Conservation (phyloP, 92 coral and sea anemone genomes). For the Paragorgia papillata region DNA sequence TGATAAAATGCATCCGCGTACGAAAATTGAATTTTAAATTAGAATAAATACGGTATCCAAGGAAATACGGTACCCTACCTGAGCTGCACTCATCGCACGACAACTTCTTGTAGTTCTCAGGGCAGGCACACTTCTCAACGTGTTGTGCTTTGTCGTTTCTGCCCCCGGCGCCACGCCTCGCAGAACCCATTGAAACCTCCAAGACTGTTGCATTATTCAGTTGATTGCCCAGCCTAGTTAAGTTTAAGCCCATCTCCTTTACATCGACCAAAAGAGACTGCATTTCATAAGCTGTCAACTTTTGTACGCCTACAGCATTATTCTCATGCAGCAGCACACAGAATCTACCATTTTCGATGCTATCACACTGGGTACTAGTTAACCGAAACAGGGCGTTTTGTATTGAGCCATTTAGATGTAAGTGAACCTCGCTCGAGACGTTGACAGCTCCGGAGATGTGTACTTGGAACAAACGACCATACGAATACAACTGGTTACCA, state of each 20-base stretch:
- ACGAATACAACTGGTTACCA: slow-evolving; percentile 68
- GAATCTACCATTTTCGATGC: slow-evolving; percentile 48
- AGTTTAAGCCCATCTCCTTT: slow-evolving; percentile 38
- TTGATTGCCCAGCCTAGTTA: slow-evolving; percentile 26
- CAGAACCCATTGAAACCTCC: slow-evolving; percentile 59
- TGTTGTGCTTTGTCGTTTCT: slow-evolving; percentile 55
- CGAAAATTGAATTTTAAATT: no score
- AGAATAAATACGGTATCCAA: no score
- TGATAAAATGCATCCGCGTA: no score
- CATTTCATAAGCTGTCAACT: slow-evolving; percentile 61
- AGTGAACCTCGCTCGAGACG: slow-evolving; percentile 35
- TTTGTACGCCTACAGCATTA: slow-evolving; percentile 37
- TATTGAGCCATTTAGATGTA: slow-evolving; percentile 40
- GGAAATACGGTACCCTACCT: slow-evolving; percentile 53
- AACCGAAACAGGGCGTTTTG: slow-evolving; percentile 38
- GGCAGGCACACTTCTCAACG: slow-evolving; percentile 91
- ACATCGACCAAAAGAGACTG: slow-evolving; percentile 72
- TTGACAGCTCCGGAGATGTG: slow-evolving; percentile 28
- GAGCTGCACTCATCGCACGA: slow-evolving; percentile 82
- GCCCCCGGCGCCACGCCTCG: slow-evolving; percentile 46
- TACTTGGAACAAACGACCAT: slow-evolving; percentile 62
- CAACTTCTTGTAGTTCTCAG: slow-evolving; percentile 68
- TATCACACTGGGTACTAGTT: slow-evolving; percentile 47
- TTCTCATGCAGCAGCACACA: slow-evolving; percentile 73
- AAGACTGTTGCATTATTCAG: slow-evolving; percentile 46